These are phyloP conservation scores for Eubucco bourcierii DNA, from an alignment of 2,113 vertebrate genomes.

Conservation along the genomic window DNA sequence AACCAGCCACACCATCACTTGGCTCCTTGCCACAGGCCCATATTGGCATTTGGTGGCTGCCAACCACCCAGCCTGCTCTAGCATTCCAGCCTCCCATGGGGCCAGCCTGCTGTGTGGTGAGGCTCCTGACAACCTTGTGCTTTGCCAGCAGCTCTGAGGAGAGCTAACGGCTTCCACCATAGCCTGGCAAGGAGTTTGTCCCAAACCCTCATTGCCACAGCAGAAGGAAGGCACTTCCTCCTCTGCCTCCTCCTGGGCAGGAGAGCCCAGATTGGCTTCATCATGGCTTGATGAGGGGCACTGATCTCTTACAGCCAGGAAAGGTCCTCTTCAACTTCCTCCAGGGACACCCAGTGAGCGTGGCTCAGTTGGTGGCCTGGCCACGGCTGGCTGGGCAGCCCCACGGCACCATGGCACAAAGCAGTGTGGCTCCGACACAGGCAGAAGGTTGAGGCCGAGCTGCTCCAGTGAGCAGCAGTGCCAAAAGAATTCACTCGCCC, in stretches of 20 bases:
- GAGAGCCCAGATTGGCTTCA: background rate
- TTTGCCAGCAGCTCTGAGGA: background rate
- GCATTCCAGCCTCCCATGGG: fast-evolving
- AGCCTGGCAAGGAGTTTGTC: background rate
- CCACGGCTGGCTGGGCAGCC: background rate
- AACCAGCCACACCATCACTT: background rate
- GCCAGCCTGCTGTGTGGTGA: fast-evolving
- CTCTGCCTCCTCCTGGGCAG: background rate
- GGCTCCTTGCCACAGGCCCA: background rate
- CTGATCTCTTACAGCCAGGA: background rate
- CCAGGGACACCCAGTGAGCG: fast-evolving
- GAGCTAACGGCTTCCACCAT: background rate
- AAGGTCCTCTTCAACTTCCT: background rate
- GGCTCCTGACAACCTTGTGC: background rate
- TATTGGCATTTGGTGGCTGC: background rate
- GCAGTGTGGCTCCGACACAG: fast-evolving
- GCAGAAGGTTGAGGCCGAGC: background rate
- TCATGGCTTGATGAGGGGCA: fast-evolving
- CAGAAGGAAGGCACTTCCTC: background rate
- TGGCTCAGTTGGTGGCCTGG: fast-evolving
- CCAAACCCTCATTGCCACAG: fast-evolving
- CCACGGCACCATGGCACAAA: background rate
- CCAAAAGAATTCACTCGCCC: background rate
- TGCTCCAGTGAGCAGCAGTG: fast-evolving
- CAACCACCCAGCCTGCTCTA: background rate